These are phyloP conservation scores for Labia minor DNA, from an alignment of 2,888 invertebrate species.

Conservation along the genomic window DNA sequence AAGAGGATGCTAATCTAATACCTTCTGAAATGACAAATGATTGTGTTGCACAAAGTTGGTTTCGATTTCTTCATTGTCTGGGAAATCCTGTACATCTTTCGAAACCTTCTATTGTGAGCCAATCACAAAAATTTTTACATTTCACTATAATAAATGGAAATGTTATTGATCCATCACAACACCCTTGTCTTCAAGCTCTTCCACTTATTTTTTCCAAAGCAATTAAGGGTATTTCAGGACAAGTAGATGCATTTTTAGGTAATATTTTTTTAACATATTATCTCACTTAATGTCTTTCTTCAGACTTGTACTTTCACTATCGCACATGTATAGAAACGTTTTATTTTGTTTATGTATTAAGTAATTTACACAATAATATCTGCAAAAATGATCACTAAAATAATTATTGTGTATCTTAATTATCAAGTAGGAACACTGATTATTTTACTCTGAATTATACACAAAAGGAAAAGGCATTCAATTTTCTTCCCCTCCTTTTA, in stretches of 20 bases:
- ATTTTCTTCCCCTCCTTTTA: too few species aligned
- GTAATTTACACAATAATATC: too few species aligned
- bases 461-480: too few species aligned
- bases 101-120: conserved; percentile 65
- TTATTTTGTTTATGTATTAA: too few species aligned
- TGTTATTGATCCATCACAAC: conserved; percentile 76
- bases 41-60: conserved; percentile 92
- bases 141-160: conserved; percentile 64
- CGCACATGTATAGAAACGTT: too few species aligned
- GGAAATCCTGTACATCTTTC: conserved; percentile 91
- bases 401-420: too few species aligned
- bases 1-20: conserved; percentile 73
- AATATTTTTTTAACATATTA: conserved; percentile 28
- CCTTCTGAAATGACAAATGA: conserved; percentile 77
- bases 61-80: conserved; percentile 82
- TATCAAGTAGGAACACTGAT: too few species aligned
- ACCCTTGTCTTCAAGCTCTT: conserved; percentile 71
- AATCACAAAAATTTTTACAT: conserved; percentile 64
- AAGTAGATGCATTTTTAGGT: conserved; percentile 91
- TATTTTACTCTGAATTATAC: too few species aligned
- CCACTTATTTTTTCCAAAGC: conserved; percentile 88
- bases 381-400: too few species aligned
- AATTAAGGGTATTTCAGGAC: conserved; percentile 79
- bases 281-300: too few species aligned
- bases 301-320: too few species aligned